Base-by-base conservation (phyloP, 1,140 invertebrate species). In the Contarinia nasturtii region DNA sequence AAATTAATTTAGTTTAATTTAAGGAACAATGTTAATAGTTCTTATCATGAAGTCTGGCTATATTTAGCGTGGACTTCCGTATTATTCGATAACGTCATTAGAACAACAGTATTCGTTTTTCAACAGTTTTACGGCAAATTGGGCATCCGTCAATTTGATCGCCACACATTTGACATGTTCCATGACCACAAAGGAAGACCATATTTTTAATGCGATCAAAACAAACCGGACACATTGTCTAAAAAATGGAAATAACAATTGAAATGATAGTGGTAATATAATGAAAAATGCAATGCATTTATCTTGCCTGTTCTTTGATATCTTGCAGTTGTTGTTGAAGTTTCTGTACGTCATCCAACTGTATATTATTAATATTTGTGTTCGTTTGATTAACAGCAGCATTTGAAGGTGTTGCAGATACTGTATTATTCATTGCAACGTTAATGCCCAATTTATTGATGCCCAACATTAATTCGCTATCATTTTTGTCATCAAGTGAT, bases 211-310 rank as follows among this genome's bases (percentile, higher is more conserved):
- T 71, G 19, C 91, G 79, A 69, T 98, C 93, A 71, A 97, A 74
- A 67, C 93, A 98, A 42, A 97, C 90, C 3, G 93, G 93, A 59
- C 93, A 98, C 80, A 93, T 93, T 1, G 92, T 96, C 88, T 95
- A 72, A 2, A 73, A 75, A 53, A 17, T 40, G 42, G 10, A 14
- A 19, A 41, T 43, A 14, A 3, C n/a, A 17, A 42, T 19, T 33
- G 19, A 15, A 45, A 10, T 19, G 19, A 8, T 22, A 10, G 20
- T 0, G n/a, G 3, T 27, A 10, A 27, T 27, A 27, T 10, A 27
- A 27, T 27, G 10, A 3, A 27, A 3, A 27, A 27, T 10, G 27
- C 4, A 12, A 33, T 49, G 17, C 19, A 46, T 21, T 40, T 1
- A 43, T 48, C 57, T 56, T 57, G 92, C 89, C 75, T 94, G 90